phyloP scores from a whole-genome alignment of 2,113 vertebrate species.

The Halcyon malimbica region DNA sequence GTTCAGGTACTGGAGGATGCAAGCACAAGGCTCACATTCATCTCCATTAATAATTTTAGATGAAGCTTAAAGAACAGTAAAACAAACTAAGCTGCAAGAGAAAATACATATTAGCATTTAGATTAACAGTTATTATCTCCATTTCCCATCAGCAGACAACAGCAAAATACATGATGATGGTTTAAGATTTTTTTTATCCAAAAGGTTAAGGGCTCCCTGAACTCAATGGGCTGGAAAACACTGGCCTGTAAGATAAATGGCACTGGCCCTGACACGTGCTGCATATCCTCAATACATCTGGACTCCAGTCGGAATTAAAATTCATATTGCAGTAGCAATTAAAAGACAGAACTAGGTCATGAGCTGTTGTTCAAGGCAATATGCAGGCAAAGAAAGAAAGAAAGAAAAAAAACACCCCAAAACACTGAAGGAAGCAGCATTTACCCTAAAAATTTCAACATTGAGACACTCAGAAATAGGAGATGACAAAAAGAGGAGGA shows the following conservation, averaged over 20 bases:
- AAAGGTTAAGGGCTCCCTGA: neutral
- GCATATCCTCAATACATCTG: neutral
- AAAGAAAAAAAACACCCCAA: neutral
- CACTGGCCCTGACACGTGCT: neutral
- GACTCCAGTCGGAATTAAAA: constrained; percentile 28
- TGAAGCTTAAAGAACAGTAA: neutral
- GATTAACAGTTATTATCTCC: constrained; percentile 24
- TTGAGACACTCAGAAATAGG: accelerated
- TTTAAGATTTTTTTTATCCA: neutral
- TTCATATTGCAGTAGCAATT: constrained; percentile 55
- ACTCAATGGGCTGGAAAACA: neutral
- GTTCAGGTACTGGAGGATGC: neutral
- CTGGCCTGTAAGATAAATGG: neutral
- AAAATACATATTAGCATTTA: constrained; percentile 53
- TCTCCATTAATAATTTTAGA: neutral
- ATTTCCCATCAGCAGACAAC: constrained; percentile 17
- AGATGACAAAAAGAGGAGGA: neutral
- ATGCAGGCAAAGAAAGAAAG: neutral
- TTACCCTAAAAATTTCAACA: neutral
- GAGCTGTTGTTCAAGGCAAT: constrained; percentile 51
- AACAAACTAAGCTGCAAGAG: constrained; percentile 5
- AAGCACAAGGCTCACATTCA: neutral
- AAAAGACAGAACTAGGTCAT: constrained; percentile 63
- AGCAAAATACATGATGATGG: neutral
- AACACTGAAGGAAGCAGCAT: neutral